Evolutionary conservation across 2,113 vertebrate species (phyloP).

Genomic region (Apistogramma diplotaenia): DNA sequence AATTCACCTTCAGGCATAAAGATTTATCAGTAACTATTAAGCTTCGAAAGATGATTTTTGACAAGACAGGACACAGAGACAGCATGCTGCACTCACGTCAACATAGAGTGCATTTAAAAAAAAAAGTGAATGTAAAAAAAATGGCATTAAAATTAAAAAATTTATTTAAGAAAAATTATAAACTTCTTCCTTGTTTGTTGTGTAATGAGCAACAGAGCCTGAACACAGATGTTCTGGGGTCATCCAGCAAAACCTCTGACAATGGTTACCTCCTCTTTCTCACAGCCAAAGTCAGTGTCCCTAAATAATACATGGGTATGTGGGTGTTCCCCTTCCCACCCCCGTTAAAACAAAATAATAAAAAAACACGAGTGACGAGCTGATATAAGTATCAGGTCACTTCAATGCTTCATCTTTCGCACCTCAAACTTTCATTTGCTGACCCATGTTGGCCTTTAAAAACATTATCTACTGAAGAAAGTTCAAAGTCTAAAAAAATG

Average conservation of each 20-base stretch:
- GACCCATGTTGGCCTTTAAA: slow-evolving; percentile 22
- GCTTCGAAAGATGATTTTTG: not conserved
- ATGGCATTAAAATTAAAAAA: too few species aligned
- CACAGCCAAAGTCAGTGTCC: slow-evolving; percentile 53
- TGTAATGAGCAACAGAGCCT: slow-evolving; percentile 62
- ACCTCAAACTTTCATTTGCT: slow-evolving; percentile 12
- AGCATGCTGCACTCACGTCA: not conserved
- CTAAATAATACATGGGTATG: slow-evolving; percentile 20
- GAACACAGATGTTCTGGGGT: slow-evolving; percentile 74
- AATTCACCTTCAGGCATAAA: not conserved
- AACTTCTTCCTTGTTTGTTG: slow-evolving; percentile 37
- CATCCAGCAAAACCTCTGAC: slow-evolving; percentile 65
- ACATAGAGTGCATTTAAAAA: not conserved
- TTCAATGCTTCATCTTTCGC: slow-evolving; percentile 28
- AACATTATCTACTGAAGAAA: not conserved
- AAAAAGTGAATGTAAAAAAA: not conserved
- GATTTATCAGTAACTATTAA: not conserved
- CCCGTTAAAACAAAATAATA: not conserved
- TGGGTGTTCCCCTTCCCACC: slow-evolving; percentile 39
- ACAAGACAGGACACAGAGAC: not conserved
- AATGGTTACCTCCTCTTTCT: slow-evolving; percentile 66
- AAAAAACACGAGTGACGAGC: slow-evolving; percentile 2
- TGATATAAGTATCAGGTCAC: slow-evolving; percentile 13
- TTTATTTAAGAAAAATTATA: not conserved
- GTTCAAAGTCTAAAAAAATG: not conserved